Evolutionary conservation across 1,140 invertebrate genomes (phyloP).

Genomic region (Halyomorpha halys): DNA sequence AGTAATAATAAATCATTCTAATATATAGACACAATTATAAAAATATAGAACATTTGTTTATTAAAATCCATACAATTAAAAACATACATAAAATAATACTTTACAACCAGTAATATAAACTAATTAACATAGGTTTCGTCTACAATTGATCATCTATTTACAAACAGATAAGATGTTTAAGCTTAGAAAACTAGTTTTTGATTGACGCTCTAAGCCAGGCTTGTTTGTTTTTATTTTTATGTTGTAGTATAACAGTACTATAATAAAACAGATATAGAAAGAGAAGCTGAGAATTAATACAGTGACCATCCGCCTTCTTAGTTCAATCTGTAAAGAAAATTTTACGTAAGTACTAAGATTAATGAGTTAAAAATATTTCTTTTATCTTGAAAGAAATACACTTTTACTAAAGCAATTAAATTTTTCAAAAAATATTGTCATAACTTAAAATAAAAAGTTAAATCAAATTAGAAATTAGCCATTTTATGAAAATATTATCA

Average conservation of each 20-base stretch:
- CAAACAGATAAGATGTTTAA: neutral
- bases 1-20: constrained; percentile 1
- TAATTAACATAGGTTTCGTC: neutral
- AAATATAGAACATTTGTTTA: constrained; percentile 11
- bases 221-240: neutral
- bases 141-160: neutral
- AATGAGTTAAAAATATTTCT: neutral
- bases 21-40: constrained; percentile 9
- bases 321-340: neutral
- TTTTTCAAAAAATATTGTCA: no score
- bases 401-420: no score
- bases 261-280: neutral
- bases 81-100: constrained; percentile 18
- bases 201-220: constrained; percentile 1
- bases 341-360: neutral
- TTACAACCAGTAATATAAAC: constrained; percentile 14
- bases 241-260: neutral
- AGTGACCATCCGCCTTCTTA: neutral
- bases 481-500: no score
- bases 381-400: no score
- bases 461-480: no score
- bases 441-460: no score
- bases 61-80: constrained; percentile 14
- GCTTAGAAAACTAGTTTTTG: neutral
- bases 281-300: neutral